Evolutionary conservation across 2,113 vertebrate genomes (phyloP).

Genomic region (Pardalotus punctatus): DNA sequence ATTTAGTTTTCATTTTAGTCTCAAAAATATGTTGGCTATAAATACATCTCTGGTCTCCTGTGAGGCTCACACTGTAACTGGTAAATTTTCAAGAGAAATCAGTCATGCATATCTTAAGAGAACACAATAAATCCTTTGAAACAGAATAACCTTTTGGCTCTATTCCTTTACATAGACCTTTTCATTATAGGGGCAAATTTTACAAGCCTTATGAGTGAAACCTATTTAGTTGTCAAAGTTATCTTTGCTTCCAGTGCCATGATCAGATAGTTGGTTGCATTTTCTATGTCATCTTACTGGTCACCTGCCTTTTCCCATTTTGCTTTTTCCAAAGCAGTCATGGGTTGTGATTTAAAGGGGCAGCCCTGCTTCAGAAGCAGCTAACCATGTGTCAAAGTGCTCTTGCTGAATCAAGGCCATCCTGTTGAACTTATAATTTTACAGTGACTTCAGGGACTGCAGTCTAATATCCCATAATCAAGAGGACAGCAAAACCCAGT

Average conservation of each 20-base stretch:
- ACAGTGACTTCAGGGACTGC: not conserved
- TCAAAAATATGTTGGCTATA: constrained; percentile 63
- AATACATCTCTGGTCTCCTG: constrained; percentile 67
- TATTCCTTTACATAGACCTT: constrained; percentile 43
- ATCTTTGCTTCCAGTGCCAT: not conserved
- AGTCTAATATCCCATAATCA: not conserved
- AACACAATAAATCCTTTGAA: constrained; percentile 70
- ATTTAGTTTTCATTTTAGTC: constrained; percentile 72
- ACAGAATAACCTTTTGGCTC: constrained; percentile 58
- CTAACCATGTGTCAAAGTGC: not conserved
- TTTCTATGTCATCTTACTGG: not conserved
- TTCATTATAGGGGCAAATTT: constrained; percentile 1
- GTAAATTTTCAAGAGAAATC: constrained; percentile 69
- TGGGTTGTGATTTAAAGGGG: not conserved
- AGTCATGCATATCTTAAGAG: constrained; percentile 49
- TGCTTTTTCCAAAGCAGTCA: not conserved
- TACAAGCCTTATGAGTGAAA: not conserved
- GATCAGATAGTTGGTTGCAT: not conserved
- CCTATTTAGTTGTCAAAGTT: not conserved
- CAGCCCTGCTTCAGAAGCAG: not conserved
- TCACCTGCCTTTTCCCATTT: not conserved
- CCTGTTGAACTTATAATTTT: constrained; percentile 1
- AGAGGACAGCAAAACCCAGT: not conserved
- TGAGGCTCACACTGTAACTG: constrained; percentile 39
- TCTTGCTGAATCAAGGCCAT: constrained; percentile 58